These are phyloP conservation scores for Anthophora plumipes DNA, from an alignment of 2,888 invertebrate species.

Conservation along the genomic window DNA sequence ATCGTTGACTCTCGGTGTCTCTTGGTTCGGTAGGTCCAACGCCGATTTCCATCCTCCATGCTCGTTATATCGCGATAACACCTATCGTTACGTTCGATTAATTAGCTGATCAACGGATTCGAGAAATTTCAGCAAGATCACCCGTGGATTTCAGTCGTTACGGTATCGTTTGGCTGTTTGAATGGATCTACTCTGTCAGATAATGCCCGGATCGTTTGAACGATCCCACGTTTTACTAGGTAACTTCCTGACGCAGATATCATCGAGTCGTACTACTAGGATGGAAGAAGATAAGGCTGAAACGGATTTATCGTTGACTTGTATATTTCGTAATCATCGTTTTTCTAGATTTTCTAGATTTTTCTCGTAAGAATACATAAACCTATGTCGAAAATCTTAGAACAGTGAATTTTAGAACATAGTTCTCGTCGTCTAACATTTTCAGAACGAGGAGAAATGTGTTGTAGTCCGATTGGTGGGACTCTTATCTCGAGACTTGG, in stretches of 20 bases:
- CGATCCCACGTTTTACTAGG: neutral
- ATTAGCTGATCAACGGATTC: slow-evolving; percentile 7
- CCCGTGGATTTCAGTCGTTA: neutral
- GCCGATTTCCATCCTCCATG: slow-evolving; percentile 1
- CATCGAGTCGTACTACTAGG: no score
- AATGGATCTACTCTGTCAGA: neutral
- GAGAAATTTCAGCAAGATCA: slow-evolving; percentile 9
- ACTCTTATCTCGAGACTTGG: no score
- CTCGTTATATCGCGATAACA: slow-evolving; percentile 7
- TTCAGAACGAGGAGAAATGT: no score
- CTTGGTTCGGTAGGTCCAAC: neutral
- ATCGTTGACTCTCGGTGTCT: neutral
- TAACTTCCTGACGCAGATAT: no score
- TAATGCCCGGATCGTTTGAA: neutral
- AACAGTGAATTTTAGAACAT: no score
- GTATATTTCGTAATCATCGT: no score
- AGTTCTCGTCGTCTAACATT: no score
- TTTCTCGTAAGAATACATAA: no score
- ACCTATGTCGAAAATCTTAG: no score
- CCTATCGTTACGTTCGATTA: neutral
- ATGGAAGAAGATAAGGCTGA: no score
- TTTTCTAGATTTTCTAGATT: no score
- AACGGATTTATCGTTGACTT: neutral
- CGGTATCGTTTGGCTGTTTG: neutral
- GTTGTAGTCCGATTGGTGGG: no score